phyloP scores from a whole-genome alignment of 2,888 invertebrate species.

The Callimorpha dominula region DNA sequence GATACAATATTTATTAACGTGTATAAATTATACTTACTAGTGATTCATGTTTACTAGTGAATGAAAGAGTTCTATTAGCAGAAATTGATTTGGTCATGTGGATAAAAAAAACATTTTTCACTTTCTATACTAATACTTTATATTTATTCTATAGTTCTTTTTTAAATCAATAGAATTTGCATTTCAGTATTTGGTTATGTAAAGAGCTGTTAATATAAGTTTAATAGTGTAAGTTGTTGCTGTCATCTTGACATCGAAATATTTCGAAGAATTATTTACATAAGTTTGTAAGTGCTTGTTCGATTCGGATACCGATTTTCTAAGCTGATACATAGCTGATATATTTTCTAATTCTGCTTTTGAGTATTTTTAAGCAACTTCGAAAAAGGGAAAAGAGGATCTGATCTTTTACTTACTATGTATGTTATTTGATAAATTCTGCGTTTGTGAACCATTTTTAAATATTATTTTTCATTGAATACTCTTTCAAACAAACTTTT shows the following conservation, averaged over 20 bases:
- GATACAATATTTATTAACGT: neutral
- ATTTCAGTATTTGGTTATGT: conserved; percentile 28
- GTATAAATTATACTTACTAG: neutral
- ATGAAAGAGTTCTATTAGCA: neutral
- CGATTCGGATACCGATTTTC: conserved; percentile 13
- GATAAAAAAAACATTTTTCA: too few species aligned
- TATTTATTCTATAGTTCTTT: neutral
- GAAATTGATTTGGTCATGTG: neutral
- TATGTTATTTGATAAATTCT: too few species aligned
- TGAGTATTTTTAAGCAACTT: neutral
- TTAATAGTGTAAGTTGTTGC: conserved; percentile 62
- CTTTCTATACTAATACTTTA: neutral
- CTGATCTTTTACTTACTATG: neutral
- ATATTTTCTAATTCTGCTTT: neutral
- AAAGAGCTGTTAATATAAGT: conserved; percentile 41
- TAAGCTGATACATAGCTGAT: neutral
- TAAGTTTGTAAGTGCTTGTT: conserved; percentile 32
- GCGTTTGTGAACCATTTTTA: neutral
- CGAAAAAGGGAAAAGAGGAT: neutral
- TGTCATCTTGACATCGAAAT: conserved; percentile 53
- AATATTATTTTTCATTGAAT: neutral
- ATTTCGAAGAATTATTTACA: conserved; percentile 48
- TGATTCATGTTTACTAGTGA: neutral
- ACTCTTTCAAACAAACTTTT: neutral
- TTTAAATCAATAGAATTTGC: conserved; percentile 13